Evolutionary conservation across 2,888 invertebrate genomes (phyloP).

Genomic region (Melanotus villosus): DNA sequence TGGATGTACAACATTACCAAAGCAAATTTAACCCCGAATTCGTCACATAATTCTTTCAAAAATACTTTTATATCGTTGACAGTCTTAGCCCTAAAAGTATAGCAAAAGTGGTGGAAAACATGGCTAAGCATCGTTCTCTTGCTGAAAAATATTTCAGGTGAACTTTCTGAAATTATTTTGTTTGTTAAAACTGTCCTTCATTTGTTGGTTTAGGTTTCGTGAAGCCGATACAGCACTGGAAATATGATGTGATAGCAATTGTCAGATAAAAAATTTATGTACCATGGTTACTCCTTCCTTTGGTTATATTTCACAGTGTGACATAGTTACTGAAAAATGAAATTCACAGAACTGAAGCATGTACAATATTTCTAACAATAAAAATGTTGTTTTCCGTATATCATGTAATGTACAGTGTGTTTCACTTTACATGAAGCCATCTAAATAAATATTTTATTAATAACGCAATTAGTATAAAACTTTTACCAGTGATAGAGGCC

Average conservation of each 20-base stretch:
- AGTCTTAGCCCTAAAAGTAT: conserved; percentile 65
- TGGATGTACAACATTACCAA: conserved; percentile 83
- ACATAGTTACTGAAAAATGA: conserved; percentile 31
- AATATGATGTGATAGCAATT: conserved; percentile 48
- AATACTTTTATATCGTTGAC: conserved; percentile 71
- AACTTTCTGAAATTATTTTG: neutral
- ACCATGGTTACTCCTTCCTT: conserved; percentile 71
- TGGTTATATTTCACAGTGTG: conserved; percentile 66
- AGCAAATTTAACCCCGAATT: conserved; percentile 74
- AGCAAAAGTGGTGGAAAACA: conserved; percentile 62
- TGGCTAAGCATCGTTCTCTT: conserved; percentile 64
- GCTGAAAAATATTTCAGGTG: conserved; percentile 64
- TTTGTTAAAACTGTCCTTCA: neutral
- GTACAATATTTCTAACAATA: neutral
- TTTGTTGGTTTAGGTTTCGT: conserved; percentile 26
- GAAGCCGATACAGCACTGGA: conserved; percentile 46
- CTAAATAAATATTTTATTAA: no score
- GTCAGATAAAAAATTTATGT: conserved; percentile 65
- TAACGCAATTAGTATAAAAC: no score
- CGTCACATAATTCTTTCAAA: conserved; percentile 80
- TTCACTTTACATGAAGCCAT: no score
- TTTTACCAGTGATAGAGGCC: no score
- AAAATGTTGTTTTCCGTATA: neutral
- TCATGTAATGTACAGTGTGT: no score
- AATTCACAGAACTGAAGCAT: neutral